Evolutionary conservation across 2,113 vertebrate species (phyloP).

Genomic region (Brachyhypopomus occidentalis): DNA sequence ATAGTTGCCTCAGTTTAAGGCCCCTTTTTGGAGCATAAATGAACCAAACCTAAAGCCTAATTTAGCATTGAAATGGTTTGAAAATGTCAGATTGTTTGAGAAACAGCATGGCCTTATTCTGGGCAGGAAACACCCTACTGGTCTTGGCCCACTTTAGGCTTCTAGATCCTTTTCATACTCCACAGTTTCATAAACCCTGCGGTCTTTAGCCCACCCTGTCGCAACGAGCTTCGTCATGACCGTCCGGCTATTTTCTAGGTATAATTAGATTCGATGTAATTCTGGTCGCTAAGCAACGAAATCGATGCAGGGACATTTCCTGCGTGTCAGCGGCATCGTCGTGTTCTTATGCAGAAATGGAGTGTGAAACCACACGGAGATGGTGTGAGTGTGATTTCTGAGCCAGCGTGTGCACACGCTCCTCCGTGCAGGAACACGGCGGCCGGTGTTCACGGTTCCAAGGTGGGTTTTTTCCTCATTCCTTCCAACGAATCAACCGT

Average conservation of each 20-base stretch:
- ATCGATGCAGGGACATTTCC: constrained; percentile 17
- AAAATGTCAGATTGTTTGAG: background rate
- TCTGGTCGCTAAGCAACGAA: constrained; percentile 43
- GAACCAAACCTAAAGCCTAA: background rate
- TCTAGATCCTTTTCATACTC: background rate
- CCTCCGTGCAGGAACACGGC: constrained; percentile 43
- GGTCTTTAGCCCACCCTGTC: background rate
- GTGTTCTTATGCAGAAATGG: constrained; percentile 16
- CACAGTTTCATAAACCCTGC: background rate
- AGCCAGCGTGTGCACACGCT: constrained; percentile 29
- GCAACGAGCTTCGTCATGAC: background rate
- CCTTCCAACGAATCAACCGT: constrained; percentile 4
- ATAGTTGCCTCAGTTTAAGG: background rate
- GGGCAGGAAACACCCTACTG: background rate
- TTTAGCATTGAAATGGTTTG: too few relatives aligned
- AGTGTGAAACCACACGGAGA: constrained; percentile 11
- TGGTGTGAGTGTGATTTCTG: constrained; percentile 11
- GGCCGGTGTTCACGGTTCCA: constrained; percentile 28
- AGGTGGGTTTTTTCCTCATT: background rate
- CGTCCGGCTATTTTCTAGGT: background rate
- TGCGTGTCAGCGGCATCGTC: constrained; percentile 6
- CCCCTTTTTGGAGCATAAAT: background rate
- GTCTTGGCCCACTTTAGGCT: background rate
- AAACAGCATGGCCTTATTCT: background rate
- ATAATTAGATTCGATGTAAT: constrained; percentile 39